phyloP scores from a whole-genome alignment of 2,113 vertebrate species.

The Chloropsis cyanopogon region DNA sequence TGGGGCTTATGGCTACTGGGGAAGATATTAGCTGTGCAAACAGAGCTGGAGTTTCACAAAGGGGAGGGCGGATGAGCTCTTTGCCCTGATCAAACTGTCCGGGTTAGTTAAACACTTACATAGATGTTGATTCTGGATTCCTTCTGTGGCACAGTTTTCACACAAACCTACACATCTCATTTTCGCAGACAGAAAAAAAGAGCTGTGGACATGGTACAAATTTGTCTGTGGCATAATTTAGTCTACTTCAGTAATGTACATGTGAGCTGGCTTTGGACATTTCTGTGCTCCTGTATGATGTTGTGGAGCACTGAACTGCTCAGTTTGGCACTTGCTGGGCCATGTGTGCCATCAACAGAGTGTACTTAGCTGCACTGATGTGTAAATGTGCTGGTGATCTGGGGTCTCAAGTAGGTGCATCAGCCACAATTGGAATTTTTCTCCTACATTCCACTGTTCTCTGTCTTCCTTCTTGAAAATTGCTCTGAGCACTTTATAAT shows the following conservation, averaged over 20 bases:
- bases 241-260: background rate
- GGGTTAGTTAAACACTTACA: background rate
- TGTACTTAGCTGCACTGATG: background rate
- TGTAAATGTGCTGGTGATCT: background rate
- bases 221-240: background rate
- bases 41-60: conserved; percentile 6
- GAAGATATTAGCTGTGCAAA: conserved; percentile 7
- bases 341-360: background rate
- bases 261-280: background rate
- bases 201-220: background rate
- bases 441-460: background rate
- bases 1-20: background rate
- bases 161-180: background rate
- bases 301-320: background rate
- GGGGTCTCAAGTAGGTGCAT: background rate
- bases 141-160: background rate
- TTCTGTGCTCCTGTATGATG: background rate
- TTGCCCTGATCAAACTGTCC: background rate
- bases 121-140: background rate
- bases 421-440: background rate
- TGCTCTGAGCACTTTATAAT: background rate
- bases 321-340: background rate
- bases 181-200: background rate
- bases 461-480: background rate
- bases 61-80: background rate